Conservation (phyloP, 2,888 invertebrate genomes). For the Ochropleura plecta region DNA sequence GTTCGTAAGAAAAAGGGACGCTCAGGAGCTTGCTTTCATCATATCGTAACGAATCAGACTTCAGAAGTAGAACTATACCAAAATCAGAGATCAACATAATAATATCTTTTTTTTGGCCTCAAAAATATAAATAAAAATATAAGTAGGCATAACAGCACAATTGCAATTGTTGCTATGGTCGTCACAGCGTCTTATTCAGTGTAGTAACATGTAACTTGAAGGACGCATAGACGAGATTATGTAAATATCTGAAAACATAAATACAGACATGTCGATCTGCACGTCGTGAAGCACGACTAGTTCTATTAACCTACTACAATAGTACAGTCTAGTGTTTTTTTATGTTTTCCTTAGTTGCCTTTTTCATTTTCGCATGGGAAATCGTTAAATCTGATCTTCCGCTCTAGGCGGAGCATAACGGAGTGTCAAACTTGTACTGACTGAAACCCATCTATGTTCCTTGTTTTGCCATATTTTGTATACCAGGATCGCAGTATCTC, state of each 20-base stretch:
- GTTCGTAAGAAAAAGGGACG: neutral
- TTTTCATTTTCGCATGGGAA: no score
- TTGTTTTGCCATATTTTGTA: no score
- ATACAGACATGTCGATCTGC: neutral
- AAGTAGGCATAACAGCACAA: no score
- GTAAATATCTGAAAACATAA: neutral
- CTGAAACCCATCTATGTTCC: no score
- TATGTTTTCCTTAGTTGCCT: no score
- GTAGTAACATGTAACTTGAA: neutral
- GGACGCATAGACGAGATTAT: neutral
- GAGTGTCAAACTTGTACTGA: no score
- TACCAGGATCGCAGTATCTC: no score
- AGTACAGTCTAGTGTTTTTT: neutral
- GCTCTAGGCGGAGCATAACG: no score
- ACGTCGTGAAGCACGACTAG: neutral
- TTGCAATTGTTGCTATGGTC: neutral
- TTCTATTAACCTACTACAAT: constrained; percentile 6
- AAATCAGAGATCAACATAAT: neutral
- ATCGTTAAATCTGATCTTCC: no score
- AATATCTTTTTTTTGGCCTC: neutral
- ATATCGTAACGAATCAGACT: neutral
- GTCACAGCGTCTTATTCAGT: neutral
- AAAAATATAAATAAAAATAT: no score
- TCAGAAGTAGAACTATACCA: neutral
- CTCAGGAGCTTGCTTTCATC: neutral